Percentiles rank a stretch among this genome's conserved stretches.
phyloP scores from a whole-genome alignment of 2,888 invertebrate species.

The Eupithecia tripunctaria region DNA sequence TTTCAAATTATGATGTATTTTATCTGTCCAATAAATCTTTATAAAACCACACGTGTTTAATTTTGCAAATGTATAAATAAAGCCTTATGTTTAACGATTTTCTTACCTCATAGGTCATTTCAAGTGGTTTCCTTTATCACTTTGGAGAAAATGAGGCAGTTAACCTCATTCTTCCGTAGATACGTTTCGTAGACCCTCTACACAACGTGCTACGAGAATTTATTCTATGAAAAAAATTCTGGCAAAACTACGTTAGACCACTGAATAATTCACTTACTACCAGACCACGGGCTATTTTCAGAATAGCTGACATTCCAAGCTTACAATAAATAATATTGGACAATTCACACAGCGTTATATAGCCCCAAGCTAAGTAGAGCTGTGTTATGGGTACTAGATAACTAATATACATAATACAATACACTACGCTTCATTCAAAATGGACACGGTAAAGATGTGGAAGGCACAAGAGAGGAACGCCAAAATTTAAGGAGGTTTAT shows the following conservation, averaged over 20 bases:
- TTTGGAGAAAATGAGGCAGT: slow-evolving; percentile 4
- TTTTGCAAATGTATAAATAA: background rate
- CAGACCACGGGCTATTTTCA: too few species aligned
- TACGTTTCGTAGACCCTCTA: slow-evolving; percentile 10
- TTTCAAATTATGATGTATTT: slow-evolving; percentile 40
- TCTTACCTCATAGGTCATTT: background rate
- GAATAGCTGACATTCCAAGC: too few species aligned
- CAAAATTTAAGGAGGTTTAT: too few species aligned
- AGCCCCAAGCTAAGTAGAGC: too few species aligned
- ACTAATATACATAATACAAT: too few species aligned
- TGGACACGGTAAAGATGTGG: too few species aligned
- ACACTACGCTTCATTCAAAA: too few species aligned
- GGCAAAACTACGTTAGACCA: background rate
- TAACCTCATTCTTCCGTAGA: slow-evolving; percentile 5
- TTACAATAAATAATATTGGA: too few species aligned
- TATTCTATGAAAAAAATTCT: background rate
- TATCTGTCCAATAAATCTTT: slow-evolving; percentile 81
- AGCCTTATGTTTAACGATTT: background rate
- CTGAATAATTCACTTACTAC: background rate
- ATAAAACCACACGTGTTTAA: slow-evolving; percentile 51
- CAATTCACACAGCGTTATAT: too few species aligned
- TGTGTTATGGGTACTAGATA: too few species aligned
- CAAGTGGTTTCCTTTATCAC: slow-evolving; percentile 7
- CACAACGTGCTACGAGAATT: slow-evolving; percentile 4
- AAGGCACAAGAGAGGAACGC: too few species aligned